Evolutionary conservation across 2,797 vertebrate species (phyloP), one percentile per base, ranked within the genome.

Genomic region (Zalophus californianus): DNA sequence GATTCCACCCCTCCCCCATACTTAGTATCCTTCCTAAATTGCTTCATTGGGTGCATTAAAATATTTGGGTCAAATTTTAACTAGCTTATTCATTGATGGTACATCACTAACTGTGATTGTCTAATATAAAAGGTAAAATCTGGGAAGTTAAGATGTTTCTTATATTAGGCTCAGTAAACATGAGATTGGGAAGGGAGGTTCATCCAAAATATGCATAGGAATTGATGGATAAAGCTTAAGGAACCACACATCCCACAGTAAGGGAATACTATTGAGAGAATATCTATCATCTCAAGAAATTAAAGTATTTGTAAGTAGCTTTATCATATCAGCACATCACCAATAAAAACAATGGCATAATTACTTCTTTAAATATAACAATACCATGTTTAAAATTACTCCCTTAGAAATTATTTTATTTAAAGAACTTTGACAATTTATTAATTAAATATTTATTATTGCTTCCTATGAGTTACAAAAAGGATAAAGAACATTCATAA

Each of bases 21-120:
- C 84, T 93, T 93, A 87, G 27, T 54, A 75, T 91, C 8, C 32
- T 85, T 88, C 86, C 60, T 90, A 94, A 90, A 82, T 96, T 96
- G 66, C 25, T 96, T 94, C 78, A 95, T 35, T 82, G 90, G 92
- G 56, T 92, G 5, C 32, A 95, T 70, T 95, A 96, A 90, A 96
- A 84, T 91, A 96, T 91, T 80, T 96, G 52, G 62, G 62, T 92
- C 10, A 15, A 77, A 66, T 77, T 95, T 85, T 92, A 97, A 94
- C 66, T 93, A 94, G n/a, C 10, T 88, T 80, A 50, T 72, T 93
- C 50, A 86, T 73, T 86, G 18, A 20, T 68, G 44, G 44, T 56
- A 78, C 15, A 80, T 32, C 52, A 93, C 32, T 90, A 73, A 73
- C 72, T 88, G 18, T 56, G n/a, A 94, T 32, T 87, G n/a, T 56